A percentile compares a stretch with the other conserved stretches of the same genome.
These are phyloP conservation scores for Teleogryllus occipitalis DNA, from an alignment of 1,140 invertebrate genomes.

Conservation along the genomic window DNA sequence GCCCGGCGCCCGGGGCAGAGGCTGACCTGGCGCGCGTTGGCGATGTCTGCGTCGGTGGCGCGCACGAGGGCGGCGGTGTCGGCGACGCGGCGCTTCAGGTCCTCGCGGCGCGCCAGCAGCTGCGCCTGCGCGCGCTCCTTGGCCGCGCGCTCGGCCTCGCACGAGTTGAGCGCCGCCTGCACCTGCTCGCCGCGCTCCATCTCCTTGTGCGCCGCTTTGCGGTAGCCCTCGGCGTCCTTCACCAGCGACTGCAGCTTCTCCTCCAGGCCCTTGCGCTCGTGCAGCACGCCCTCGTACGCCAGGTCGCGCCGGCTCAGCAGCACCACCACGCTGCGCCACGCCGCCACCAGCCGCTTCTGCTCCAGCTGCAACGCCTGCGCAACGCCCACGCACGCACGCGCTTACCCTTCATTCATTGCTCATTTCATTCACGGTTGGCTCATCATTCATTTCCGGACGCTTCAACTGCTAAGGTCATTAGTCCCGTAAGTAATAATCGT, in stretches of 20 bases:
- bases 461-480: no score
- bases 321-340: constrained; percentile 62
- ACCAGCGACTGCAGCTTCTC: background rate
- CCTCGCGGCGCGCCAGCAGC: background rate
- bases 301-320: background rate
- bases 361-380: constrained; percentile 57
- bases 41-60: background rate
- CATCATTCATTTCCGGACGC: no score
- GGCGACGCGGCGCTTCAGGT: background rate
- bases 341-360: constrained; percentile 52
- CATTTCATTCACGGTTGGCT: no score
- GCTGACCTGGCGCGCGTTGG: no score
- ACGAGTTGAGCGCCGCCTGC: constrained; percentile 27
- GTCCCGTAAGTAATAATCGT: no score
- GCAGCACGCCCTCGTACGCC: background rate
- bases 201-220: background rate
- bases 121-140: background rate
- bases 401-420: no score
- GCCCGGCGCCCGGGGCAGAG: no score
- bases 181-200: background rate
- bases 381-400: no score
- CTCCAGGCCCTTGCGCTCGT: background rate
- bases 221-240: background rate
- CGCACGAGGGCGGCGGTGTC: background rate
- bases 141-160: constrained; percentile 9